These are phyloP conservation scores for Muscidifurax raptorellus DNA, from an alignment of 1,140 invertebrate species.

Conservation along the genomic window DNA sequence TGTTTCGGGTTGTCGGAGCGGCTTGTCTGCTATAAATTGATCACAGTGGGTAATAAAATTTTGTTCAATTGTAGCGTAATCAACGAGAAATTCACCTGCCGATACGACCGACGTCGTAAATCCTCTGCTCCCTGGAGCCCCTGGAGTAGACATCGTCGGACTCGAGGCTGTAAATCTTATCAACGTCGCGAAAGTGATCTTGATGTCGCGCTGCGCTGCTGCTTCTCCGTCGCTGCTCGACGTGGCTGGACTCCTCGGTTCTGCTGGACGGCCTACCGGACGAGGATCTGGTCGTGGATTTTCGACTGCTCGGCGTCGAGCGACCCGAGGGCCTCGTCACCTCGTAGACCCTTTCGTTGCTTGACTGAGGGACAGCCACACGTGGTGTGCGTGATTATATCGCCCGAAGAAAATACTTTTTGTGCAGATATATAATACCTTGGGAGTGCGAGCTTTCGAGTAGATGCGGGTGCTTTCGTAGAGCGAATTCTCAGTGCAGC, in stretches of 20 bases:
- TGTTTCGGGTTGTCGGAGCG: neutral
- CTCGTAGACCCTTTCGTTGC: neutral
- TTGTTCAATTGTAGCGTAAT: no score
- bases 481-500: conserved; percentile 46
- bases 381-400: neutral
- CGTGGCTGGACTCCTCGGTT: neutral
- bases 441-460: conserved; percentile 8
- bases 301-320: neutral
- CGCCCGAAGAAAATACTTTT: neutral
- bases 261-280: conserved; percentile 33
- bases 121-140: conserved; percentile 1
- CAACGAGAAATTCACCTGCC: neutral
- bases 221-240: neutral
- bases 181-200: conserved; percentile 68
- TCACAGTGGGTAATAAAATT: no score
- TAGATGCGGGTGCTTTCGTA: conserved; percentile 46
- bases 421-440: neutral
- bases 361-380: neutral
- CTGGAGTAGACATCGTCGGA: conserved; percentile 58
- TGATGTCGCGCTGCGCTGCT: neutral
- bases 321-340: neutral
- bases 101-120: conserved; percentile 16
- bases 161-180: conserved; percentile 69
- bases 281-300: neutral
- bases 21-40: neutral